phyloP scores from a whole-genome alignment of 1,140 invertebrate species.

The Subanguina moxae region DNA sequence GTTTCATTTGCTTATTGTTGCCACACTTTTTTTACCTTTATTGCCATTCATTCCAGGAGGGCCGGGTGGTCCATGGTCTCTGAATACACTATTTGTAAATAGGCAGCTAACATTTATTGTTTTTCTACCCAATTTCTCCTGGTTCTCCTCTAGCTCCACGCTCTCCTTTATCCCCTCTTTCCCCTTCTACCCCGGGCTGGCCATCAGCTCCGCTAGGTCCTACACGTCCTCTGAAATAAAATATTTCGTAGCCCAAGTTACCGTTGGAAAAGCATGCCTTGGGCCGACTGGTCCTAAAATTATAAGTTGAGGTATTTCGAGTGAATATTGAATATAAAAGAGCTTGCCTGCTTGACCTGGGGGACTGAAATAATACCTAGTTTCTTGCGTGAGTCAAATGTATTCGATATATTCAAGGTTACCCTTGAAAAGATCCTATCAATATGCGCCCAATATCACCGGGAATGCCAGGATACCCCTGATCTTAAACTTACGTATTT shows the following conservation, averaged over 20 bases:
- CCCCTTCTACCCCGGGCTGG: slow-evolving; percentile 1
- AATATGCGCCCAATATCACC: not conserved
- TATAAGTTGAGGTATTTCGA: not conserved
- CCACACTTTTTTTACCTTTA: not conserved
- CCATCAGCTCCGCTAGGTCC: slow-evolving; percentile 18
- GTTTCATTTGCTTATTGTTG: slow-evolving; percentile 2
- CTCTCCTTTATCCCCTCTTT: not conserved
- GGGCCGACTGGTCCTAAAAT: slow-evolving; percentile 17
- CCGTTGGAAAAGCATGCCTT: not conserved
- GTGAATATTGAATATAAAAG: not conserved
- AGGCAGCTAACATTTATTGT: not conserved
- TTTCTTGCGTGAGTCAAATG: not conserved
- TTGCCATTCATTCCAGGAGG: slow-evolving; percentile 16
- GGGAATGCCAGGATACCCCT: not conserved
- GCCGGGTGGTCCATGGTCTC: slow-evolving; percentile 4
- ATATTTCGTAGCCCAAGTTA: not conserved
- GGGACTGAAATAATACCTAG: not conserved
- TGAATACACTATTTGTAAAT: not conserved
- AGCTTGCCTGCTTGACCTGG: not conserved
- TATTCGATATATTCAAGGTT: not conserved
- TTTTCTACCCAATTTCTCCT: slow-evolving; percentile 11
- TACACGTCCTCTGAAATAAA: not conserved
- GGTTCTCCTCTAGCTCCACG: slow-evolving; percentile 16
- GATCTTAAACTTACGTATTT: not conserved
- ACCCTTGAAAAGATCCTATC: not conserved